Conservation (phyloP, 2,888 invertebrate species). For the Aromia moschata region DNA sequence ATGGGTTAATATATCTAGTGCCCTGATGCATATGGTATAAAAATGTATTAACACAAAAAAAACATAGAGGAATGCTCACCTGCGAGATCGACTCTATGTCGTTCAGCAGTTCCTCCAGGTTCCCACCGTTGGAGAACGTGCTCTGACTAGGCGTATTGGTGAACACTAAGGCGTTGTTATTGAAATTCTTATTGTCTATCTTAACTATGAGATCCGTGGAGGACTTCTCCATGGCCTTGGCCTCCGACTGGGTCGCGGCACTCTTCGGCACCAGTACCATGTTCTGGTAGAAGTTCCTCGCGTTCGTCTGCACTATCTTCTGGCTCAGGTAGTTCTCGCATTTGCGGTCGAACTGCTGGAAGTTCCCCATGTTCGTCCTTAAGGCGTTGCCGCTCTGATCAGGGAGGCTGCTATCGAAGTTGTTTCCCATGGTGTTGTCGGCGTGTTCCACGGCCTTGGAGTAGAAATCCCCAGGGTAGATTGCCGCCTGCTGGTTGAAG, state of each 20-base stretch:
- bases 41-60: too few relatives aligned
- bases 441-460: slow-evolving; percentile 19
- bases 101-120: slow-evolving; percentile 74
- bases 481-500: slow-evolving; percentile 45
- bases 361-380: background rate
- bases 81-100: slow-evolving; percentile 72
- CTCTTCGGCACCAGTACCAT: slow-evolving; percentile 47
- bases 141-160: slow-evolving; percentile 52
- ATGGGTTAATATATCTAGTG: too few relatives aligned
- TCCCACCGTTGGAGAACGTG: slow-evolving; percentile 65
- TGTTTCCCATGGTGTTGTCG: slow-evolving; percentile 4
- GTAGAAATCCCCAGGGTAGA: slow-evolving; percentile 41
- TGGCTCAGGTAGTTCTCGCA: slow-evolving; percentile 36
- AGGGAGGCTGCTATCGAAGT: slow-evolving; percentile 5
- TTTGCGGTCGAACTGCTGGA: slow-evolving; percentile 3
- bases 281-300: slow-evolving; percentile 50
- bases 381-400: background rate
- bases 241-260: slow-evolving; percentile 34
- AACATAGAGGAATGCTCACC: too few relatives aligned
- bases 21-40: too few relatives aligned
- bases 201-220: slow-evolving; percentile 60
- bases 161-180: slow-evolving; percentile 40
- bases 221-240: slow-evolving; percentile 50
- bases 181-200: slow-evolving; percentile 57
- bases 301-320: slow-evolving; percentile 47